phyloP scores from a whole-genome alignment of 1,140 invertebrate species.

The Gryllus bimaculatus region DNA sequence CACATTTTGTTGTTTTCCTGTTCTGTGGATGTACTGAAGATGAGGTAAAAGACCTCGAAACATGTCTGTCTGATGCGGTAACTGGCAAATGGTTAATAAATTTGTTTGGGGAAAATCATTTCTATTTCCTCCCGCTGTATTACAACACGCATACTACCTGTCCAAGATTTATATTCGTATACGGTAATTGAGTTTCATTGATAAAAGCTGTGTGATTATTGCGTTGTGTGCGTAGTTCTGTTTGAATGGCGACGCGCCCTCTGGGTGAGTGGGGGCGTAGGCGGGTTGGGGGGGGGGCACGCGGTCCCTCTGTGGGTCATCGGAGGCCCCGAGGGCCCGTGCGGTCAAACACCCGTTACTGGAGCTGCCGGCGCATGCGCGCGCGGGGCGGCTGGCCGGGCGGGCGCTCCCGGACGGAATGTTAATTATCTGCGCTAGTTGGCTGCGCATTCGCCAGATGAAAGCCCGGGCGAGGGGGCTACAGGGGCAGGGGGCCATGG shows the following conservation, averaged over 20 bases:
- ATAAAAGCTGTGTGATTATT: neutral
- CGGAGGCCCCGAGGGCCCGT: neutral
- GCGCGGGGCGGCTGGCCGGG: neutral
- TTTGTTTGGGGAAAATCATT: too few relatives aligned
- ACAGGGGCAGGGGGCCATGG: too few relatives aligned
- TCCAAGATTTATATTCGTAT: too few relatives aligned
- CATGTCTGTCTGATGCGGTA: too few relatives aligned
- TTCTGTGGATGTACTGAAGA: too few relatives aligned
- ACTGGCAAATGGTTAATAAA: too few relatives aligned
- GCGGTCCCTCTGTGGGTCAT: slow-evolving; percentile 12
- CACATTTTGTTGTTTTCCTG: too few relatives aligned
- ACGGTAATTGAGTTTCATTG: too few relatives aligned
- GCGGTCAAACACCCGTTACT: slow-evolving; percentile 15
- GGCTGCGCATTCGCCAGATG: neutral
- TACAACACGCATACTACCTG: too few relatives aligned
- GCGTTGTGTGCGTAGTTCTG: neutral
- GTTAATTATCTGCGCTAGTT: slow-evolving; percentile 8
- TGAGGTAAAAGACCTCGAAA: too few relatives aligned
- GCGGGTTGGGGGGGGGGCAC: too few relatives aligned
- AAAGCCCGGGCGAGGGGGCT: neutral
- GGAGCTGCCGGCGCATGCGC: neutral
- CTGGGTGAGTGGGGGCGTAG: neutral
- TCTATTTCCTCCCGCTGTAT: too few relatives aligned
- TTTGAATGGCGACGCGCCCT: neutral
- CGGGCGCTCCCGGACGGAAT: neutral